Conservation (phyloP, 2,113 vertebrate genomes). For the Suricata suricatta region DNA sequence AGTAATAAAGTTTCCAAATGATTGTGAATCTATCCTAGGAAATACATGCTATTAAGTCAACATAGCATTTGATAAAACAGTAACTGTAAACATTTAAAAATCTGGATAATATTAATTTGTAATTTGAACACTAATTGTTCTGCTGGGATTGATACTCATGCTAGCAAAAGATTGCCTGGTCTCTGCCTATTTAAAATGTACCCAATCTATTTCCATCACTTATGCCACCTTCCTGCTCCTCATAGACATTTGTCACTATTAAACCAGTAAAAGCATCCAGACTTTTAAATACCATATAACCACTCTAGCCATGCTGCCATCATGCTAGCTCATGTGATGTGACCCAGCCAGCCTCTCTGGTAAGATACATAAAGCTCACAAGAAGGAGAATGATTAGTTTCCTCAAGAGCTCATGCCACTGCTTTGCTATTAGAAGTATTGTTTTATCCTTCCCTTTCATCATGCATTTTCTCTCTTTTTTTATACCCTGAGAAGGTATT, state of each 20-base stretch:
- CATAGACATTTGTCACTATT: not conserved
- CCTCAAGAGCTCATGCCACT: not conserved
- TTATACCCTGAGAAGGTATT: not conserved
- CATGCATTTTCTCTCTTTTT: not conserved
- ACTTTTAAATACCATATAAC: not conserved
- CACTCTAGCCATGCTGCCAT: not conserved
- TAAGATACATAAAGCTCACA: not conserved
- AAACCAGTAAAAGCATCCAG: not conserved
- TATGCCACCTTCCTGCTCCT: not conserved
- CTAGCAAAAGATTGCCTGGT: not conserved
- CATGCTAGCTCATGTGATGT: not conserved
- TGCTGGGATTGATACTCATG: not conserved
- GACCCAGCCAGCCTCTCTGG: not conserved
- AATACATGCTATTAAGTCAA: not conserved
- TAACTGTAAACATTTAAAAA: not conserved
- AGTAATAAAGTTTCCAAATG: not conserved
- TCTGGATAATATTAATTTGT: not conserved
- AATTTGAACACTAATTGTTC: not conserved
- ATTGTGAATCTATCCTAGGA: not conserved
- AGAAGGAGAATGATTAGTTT: not conserved
- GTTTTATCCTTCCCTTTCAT: not conserved
- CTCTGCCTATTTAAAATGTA: not conserved
- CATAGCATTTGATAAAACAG: not conserved
- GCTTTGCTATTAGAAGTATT: not conserved
- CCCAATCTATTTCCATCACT: not conserved